Conservation (phyloP, 2,888 invertebrate genomes). For the Saturnia pavonia region DNA sequence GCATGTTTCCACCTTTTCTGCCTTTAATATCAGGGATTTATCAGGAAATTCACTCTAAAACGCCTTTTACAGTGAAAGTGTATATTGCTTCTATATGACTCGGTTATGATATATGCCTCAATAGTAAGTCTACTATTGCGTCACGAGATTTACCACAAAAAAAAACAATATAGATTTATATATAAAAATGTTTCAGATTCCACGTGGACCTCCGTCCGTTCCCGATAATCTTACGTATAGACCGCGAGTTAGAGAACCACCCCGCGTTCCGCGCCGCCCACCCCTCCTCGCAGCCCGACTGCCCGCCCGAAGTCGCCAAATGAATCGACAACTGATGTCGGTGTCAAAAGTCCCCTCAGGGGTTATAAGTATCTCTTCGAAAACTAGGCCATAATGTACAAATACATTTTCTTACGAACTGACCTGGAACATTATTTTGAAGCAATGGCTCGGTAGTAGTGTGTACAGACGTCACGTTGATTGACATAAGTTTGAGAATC, state of each 20-base stretch:
- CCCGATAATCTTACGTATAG: constrained; percentile 93
- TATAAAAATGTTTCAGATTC: constrained; percentile 84
- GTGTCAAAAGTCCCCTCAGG: background rate
- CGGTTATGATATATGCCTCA: no score
- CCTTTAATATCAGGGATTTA: no score
- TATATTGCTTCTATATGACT: no score
- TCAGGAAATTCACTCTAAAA: no score
- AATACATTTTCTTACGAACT: background rate
- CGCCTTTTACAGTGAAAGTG: no score
- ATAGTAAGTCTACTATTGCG: no score
- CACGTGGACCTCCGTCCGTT: constrained; percentile 95
- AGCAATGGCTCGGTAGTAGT: background rate
- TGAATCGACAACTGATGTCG: constrained; percentile 46
- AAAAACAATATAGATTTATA: no score
- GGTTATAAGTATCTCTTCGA: background rate
- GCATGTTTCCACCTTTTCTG: no score
- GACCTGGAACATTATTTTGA: background rate
- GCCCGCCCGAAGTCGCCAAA: constrained; percentile 93
- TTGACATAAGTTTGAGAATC: no score
- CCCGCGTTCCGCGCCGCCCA: constrained; percentile 96
- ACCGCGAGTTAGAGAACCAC: constrained; percentile 91
- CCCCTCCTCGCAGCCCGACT: constrained; percentile 96
- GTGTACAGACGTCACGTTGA: no score
- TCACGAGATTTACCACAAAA: no score
- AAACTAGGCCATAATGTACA: constrained; percentile 5